Evolutionary conservation across 2,888 invertebrate species (phyloP).

Genomic region (Erynnis tages): DNA sequence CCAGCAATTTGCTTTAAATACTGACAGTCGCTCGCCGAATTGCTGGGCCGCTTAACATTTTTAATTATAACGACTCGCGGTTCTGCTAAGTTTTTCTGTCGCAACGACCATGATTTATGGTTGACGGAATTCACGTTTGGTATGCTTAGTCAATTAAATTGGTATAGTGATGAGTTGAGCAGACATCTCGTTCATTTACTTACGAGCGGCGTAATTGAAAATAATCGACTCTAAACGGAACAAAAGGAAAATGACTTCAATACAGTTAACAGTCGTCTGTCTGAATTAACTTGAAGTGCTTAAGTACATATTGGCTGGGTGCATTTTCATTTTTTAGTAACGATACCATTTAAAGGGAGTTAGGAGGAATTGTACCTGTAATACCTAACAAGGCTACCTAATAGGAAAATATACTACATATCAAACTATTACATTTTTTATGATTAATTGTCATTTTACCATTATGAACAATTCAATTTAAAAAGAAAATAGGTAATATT

Average conservation of each 20-base stretch:
- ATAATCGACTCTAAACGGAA: constrained; percentile 47
- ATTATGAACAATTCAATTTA: too few relatives aligned
- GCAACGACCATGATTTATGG: constrained; percentile 29
- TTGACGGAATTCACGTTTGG: constrained; percentile 27
- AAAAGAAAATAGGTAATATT: too few relatives aligned
- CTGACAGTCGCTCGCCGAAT: constrained; percentile 56
- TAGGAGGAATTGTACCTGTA: too few relatives aligned
- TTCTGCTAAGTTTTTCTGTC: constrained; percentile 39
- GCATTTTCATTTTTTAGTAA: too few relatives aligned
- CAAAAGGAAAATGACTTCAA: constrained; percentile 34
- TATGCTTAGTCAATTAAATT: constrained; percentile 49
- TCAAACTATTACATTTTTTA: too few relatives aligned
- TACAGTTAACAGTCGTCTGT: constrained; percentile 31
- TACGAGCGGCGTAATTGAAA: constrained; percentile 64
- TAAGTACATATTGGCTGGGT: too few relatives aligned
- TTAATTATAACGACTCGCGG: constrained; percentile 57
- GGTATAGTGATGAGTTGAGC: constrained; percentile 42
- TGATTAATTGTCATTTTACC: too few relatives aligned
- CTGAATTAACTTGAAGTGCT: constrained; percentile 24
- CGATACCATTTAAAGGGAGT: too few relatives aligned
- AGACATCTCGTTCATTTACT: constrained; percentile 53
- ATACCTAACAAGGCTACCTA: too few relatives aligned
- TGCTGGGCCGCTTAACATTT: constrained; percentile 47
- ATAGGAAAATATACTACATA: too few relatives aligned
- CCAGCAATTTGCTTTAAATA: constrained; percentile 63